Conservation (phyloP, 30 jellyfish, hydroid and myxozoan genomes). For the Nemopilema nomurai region DNA sequence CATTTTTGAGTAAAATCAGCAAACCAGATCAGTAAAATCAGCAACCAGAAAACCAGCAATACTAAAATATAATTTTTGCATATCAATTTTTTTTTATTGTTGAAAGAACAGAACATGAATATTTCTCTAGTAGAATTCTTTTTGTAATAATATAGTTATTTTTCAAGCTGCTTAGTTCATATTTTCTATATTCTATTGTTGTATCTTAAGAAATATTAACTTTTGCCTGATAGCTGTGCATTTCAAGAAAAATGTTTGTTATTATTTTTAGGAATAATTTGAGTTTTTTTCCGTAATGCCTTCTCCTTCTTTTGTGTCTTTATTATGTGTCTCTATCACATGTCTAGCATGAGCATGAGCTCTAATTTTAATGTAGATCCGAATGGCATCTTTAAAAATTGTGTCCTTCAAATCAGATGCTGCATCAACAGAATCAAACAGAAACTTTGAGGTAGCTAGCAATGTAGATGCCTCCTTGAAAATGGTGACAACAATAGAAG, state of each 20-base stretch:
- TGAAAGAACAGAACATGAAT: background rate
- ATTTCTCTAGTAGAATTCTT: background rate
- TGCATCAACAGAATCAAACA: constrained; percentile 12
- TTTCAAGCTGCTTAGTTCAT: background rate
- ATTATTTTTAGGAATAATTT: background rate
- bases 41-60: background rate
- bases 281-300: constrained; percentile 27
- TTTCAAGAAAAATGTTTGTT: background rate
- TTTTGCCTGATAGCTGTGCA: background rate
- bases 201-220: background rate
- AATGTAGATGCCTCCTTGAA: constrained; percentile 8
- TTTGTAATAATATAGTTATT: background rate
- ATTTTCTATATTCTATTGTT: background rate
- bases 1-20: too few species aligned
- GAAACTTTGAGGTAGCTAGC: constrained; percentile 8
- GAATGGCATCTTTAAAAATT: constrained; percentile 15
- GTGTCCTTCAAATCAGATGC: background rate
- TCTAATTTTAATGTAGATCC: constrained; percentile 1
- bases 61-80: background rate
- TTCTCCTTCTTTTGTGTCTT: constrained; percentile 22
- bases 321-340: constrained; percentile 27
- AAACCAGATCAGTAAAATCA: too few species aligned
- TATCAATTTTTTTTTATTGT: background rate
- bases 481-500: constrained; percentile 19
- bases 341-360: constrained; percentile 52